These are phyloP conservation scores for Grapholita molesta DNA, from an alignment of 1,140 invertebrate genomes.

Conservation along the genomic window DNA sequence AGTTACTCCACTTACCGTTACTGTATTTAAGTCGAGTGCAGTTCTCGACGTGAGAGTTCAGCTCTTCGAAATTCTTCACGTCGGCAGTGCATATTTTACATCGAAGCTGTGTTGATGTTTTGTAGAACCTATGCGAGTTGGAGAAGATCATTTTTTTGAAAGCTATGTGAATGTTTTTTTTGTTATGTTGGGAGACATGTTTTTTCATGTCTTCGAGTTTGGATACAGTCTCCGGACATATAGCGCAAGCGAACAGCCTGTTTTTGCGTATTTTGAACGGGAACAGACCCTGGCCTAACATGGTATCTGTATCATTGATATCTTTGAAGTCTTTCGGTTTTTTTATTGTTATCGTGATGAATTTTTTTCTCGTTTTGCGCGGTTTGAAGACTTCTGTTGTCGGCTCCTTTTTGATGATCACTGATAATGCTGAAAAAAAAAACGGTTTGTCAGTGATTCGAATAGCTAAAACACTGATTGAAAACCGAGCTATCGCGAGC, in stretches of 20 bases:
- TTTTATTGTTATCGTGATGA: constrained; percentile 22
- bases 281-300: constrained; percentile 52
- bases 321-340: constrained; percentile 19
- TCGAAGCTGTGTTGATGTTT: constrained; percentile 29
- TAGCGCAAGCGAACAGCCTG: constrained; percentile 42
- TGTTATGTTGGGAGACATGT: constrained; percentile 48
- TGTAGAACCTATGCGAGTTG: constrained; percentile 53
- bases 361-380: constrained; percentile 33
- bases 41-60: constrained; percentile 48
- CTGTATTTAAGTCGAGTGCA: constrained; percentile 39
- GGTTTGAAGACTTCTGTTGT: constrained; percentile 29
- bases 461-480: not conserved
- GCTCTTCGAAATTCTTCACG: constrained; percentile 40
- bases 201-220: constrained; percentile 52
- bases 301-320: constrained; percentile 37
- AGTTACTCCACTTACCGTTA: constrained; percentile 42
- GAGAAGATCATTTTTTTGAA: constrained; percentile 63
- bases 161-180: constrained; percentile 46
- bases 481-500: too few relatives aligned
- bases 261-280: constrained; percentile 66
- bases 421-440: constrained; percentile 6
- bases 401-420: constrained; percentile 39
- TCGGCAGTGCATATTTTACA: constrained; percentile 58
- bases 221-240: constrained; percentile 50
- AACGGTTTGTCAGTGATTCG: not conserved